Conservation (phyloP, 2,888 invertebrate genomes). For the Thumatha senex region DNA sequence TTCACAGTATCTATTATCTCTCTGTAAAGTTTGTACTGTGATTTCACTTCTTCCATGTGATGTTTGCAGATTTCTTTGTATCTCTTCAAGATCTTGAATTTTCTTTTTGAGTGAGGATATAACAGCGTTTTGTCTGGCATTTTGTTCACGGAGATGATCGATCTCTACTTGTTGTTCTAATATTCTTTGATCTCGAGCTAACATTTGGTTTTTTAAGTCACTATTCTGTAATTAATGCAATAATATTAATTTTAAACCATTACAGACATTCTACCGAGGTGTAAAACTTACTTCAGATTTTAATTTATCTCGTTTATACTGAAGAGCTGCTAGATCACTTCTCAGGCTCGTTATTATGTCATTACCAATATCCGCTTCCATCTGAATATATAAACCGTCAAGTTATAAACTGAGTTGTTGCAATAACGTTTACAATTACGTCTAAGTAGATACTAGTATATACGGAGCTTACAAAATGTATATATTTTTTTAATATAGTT, state of each 20-base stretch:
- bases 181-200: conserved; percentile 88
- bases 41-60: conserved; percentile 86
- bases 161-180: conserved; percentile 91
- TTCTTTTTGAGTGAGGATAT: conserved; percentile 91
- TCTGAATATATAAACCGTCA: conserved; percentile 60
- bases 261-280: background rate
- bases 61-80: conserved; percentile 87
- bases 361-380: conserved; percentile 82
- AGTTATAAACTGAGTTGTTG: background rate
- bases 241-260: background rate
- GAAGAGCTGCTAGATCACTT: conserved; percentile 92
- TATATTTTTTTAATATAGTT: conserved; percentile 33
- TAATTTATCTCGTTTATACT: conserved; percentile 92
- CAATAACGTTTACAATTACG: background rate
- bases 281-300: conserved; percentile 86
- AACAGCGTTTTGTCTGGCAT: conserved; percentile 91
- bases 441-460: background rate
- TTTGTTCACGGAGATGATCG: conserved; percentile 90
- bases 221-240: conserved; percentile 80
- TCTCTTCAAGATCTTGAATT: conserved; percentile 90
- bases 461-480: conserved; percentile 45
- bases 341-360: conserved; percentile 90
- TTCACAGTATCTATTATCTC: conserved; percentile 88
- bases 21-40: conserved; percentile 88
- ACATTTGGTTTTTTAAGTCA: conserved; percentile 87